phyloP scores from a whole-genome alignment of 2,113 vertebrate genomes.

The Caretta caretta region DNA sequence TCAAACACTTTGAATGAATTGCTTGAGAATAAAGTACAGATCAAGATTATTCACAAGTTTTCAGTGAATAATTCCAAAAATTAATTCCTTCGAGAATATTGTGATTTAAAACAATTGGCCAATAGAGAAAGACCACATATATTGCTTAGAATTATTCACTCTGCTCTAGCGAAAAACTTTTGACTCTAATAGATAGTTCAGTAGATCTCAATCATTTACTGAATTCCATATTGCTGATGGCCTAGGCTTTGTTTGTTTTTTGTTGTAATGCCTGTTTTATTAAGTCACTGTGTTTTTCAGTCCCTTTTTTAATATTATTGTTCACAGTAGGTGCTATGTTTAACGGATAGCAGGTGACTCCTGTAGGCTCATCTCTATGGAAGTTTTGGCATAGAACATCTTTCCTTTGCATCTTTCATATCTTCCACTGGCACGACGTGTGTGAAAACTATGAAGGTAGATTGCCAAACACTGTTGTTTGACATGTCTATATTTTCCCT shows the following conservation, averaged over 20 bases:
- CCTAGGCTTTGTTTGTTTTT: neutral
- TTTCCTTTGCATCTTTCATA: neutral
- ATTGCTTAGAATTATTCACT: neutral
- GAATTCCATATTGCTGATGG: neutral
- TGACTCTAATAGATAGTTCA: neutral
- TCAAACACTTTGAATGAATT: neutral
- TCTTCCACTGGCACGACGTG: neutral
- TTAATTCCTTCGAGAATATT: neutral
- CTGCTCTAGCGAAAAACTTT: neutral
- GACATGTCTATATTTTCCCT: neutral
- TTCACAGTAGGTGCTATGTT: neutral
- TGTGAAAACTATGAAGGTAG: neutral
- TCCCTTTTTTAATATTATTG: neutral
- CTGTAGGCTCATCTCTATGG: neutral
- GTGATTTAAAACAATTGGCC: neutral
- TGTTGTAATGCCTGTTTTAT: neutral
- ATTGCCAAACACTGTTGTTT: neutral
- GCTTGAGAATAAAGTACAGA: neutral
- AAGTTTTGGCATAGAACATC: neutral
- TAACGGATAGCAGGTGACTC: neutral
- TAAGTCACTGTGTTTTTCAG: neutral
- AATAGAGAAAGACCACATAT: neutral
- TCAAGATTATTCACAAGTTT: neutral
- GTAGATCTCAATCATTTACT: neutral
- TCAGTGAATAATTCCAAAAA: neutral